A percentile compares a stretch with the other conserved stretches of the same genome.
Evolutionary conservation across 37 sponge, comb jelly and placozoan genomes (phyloP).

Genomic region (Dysidea cf. avara): DNA sequence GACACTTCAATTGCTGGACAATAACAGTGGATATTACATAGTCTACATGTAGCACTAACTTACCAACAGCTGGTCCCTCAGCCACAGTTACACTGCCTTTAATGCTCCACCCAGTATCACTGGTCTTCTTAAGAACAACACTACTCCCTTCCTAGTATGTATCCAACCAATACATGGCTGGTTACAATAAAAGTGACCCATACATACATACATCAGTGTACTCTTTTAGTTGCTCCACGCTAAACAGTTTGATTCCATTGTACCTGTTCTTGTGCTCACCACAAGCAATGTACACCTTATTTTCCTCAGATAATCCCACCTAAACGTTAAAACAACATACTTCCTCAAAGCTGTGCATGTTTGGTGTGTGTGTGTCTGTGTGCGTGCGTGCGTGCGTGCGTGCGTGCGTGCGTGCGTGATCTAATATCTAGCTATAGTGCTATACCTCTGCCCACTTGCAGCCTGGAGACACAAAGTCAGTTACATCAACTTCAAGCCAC

Average conservation of each 20-base stretch:
- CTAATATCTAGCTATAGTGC: too few relatives aligned
- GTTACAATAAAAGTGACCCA: not conserved
- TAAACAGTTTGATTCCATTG: conserved; percentile 13
- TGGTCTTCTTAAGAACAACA: not conserved
- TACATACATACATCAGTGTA: not conserved
- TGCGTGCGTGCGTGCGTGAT: too few relatives aligned
- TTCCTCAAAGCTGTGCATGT: too few relatives aligned
- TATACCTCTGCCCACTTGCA: conserved; percentile 52
- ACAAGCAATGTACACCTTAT: conserved; percentile 49
- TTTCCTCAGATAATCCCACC: conserved; percentile 50
- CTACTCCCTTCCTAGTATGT: not conserved
- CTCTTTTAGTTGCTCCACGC: conserved; percentile 24
- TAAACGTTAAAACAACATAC: not conserved
- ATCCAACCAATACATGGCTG: too few relatives aligned
- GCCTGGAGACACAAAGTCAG: conserved; percentile 26
- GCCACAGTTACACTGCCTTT: not conserved
- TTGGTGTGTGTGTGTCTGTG: too few relatives aligned
- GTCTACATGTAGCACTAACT: too few relatives aligned
- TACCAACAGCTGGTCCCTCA: conserved; percentile 27
- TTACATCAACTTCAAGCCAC: conserved; percentile 48
- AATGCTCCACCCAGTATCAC: conserved; percentile 13
- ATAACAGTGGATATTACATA: too few relatives aligned
- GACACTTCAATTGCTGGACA: conserved; percentile 35
- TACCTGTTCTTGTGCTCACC: conserved; percentile 18
- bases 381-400: too few relatives aligned